Conservation (phyloP, 2,797 vertebrate genomes). For the Oreonectes daqikongensis region DNA sequence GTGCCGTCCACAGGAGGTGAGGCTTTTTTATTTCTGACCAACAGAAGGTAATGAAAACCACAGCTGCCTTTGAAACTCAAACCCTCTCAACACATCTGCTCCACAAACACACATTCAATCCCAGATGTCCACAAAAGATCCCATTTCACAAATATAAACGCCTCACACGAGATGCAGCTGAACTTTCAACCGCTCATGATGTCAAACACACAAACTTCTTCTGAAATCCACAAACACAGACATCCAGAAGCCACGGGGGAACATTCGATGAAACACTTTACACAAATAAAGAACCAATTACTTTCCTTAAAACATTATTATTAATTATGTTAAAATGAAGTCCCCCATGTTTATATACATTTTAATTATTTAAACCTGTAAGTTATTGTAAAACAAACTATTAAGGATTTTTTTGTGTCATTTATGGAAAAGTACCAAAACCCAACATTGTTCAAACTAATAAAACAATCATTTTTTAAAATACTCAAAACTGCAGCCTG, state of each 20-base stretch:
- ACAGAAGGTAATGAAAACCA: background rate
- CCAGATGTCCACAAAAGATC: slow-evolving; percentile 11
- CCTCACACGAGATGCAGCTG: background rate
- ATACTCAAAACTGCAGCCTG: too few species aligned
- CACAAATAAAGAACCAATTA: background rate
- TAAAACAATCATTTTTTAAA: too few species aligned
- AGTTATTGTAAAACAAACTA: too few species aligned
- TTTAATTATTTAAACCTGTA: too few species aligned
- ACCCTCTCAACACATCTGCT: background rate
- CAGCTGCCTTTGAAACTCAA: background rate
- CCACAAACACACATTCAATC: background rate
- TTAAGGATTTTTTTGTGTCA: too few species aligned
- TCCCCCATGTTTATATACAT: too few species aligned
- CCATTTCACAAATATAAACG: background rate
- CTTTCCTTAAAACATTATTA: too few species aligned
- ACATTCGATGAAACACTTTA: background rate
- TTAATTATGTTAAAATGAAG: too few species aligned
- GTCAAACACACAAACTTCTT: background rate
- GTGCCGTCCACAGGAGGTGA: background rate
- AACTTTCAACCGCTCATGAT: background rate
- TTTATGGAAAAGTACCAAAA: too few species aligned
- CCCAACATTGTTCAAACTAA: too few species aligned
- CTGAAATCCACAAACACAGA: background rate
- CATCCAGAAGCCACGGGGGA: background rate
- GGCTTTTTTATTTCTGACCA: background rate